phyloP scores from a whole-genome alignment of 2,888 invertebrate genomes.

The Phyto melanocephala region DNA sequence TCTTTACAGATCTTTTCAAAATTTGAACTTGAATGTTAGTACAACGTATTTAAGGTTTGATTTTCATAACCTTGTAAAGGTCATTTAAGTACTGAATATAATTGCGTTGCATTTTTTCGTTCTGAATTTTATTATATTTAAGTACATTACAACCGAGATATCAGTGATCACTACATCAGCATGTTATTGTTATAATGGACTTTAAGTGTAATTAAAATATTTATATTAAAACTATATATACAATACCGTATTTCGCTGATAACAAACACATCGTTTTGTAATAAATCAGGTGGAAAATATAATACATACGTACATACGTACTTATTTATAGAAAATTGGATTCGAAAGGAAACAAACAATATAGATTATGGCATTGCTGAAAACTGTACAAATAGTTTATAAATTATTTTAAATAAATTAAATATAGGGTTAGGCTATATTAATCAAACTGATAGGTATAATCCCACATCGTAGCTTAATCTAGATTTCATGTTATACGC shows the following conservation, averaged over 20 bases:
- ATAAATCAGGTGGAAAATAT: neutral
- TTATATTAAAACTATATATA: neutral
- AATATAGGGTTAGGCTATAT: too few relatives aligned
- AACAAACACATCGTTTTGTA: conserved; percentile 1
- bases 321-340: too few relatives aligned
- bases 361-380: too few relatives aligned
- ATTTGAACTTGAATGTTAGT: too few relatives aligned
- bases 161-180: conserved; percentile 51
- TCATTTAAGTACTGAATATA: conserved; percentile 23
- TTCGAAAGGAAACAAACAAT: neutral
- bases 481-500: too few relatives aligned
- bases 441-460: too few relatives aligned
- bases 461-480: too few relatives aligned
- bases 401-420: too few relatives aligned
- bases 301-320: too few relatives aligned
- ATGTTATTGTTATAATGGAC: conserved; percentile 25
- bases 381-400: too few relatives aligned
- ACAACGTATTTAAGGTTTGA: neutral
- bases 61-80: conserved; percentile 22
- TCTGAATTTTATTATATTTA: neutral
- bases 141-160: conserved; percentile 1
- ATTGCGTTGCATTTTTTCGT: conserved; percentile 16
- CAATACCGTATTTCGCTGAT: conserved; percentile 20
- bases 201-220: conserved; percentile 8
- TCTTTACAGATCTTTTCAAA: too few relatives aligned